phyloP scores from a whole-genome alignment of 2,888 invertebrate species.

The Dascillus cervinus region DNA sequence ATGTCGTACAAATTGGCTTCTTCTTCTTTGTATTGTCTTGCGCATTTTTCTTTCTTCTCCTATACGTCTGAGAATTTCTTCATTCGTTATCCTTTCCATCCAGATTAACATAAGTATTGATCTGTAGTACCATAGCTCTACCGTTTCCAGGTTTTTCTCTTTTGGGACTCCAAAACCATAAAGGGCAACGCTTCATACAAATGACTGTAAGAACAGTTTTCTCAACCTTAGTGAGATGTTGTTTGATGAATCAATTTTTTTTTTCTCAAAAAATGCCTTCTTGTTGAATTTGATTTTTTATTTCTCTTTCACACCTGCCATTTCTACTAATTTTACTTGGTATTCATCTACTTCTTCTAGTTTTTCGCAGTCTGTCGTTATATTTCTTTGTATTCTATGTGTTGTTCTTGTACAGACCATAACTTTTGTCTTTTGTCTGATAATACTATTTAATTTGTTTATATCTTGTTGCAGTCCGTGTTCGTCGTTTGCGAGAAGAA shows the following conservation, averaged over 20 bases:
- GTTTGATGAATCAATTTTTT: conserved; percentile 1
- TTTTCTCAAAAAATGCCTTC: conserved; percentile 1
- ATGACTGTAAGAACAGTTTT: too few species aligned
- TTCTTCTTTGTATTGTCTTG: too few species aligned
- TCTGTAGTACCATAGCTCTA: too few species aligned
- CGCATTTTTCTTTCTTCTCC: too few species aligned
- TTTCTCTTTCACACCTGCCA: conserved; percentile 3
- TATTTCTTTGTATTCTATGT: conserved; percentile 1
- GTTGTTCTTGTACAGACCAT: conserved; percentile 4
- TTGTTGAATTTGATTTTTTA: conserved; percentile 1
- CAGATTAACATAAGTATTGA: too few species aligned
- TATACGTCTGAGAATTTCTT: too few species aligned
- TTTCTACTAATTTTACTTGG: conserved; percentile 1
- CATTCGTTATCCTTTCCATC: too few species aligned
- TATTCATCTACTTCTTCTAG: conserved; percentile 3
- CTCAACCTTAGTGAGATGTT: too few species aligned
- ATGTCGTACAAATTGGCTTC: too few species aligned
- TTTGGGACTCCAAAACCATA: background rate
- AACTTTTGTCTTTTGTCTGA: conserved; percentile 3
- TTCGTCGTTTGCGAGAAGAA: conserved; percentile 1
- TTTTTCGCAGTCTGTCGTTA: conserved; percentile 1
- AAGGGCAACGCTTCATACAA: background rate
- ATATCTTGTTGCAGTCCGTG: conserved; percentile 1
- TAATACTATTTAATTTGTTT: conserved; percentile 1
- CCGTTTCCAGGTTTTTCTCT: background rate